Evolutionary conservation across 2,797 vertebrate genomes (phyloP).

Genomic region (Leptatherina wallacei): DNA sequence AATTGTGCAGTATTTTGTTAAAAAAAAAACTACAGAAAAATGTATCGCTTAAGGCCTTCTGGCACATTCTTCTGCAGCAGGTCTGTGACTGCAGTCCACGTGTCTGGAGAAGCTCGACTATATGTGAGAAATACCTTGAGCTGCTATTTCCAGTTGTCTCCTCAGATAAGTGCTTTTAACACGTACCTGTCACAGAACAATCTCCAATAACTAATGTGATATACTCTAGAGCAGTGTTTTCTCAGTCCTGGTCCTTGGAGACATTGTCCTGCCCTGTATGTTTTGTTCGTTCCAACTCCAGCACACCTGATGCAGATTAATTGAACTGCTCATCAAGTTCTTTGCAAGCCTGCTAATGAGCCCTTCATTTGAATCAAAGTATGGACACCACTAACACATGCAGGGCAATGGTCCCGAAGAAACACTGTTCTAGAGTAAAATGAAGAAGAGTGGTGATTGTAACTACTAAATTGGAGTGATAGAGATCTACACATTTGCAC

Average conservation of each 20-base stretch:
- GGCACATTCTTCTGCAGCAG: not conserved
- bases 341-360: too few species aligned
- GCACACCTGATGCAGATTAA: too few species aligned
- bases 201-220: not conserved
- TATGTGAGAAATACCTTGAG: constrained; percentile 67
- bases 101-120: constrained; percentile 46
- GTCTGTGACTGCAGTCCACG: constrained; percentile 17
- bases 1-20: constrained; percentile 2
- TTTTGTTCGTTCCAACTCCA: too few species aligned
- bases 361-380: too few species aligned
- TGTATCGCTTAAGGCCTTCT: not conserved
- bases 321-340: too few species aligned
- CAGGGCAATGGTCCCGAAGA: too few species aligned
- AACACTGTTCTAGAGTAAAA: not conserved
- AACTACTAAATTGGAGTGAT: not conserved
- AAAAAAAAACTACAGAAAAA: not conserved
- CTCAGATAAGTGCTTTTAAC: constrained; percentile 43
- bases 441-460: not conserved
- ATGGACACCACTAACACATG: too few species aligned
- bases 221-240: too few species aligned
- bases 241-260: too few species aligned
- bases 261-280: too few species aligned
- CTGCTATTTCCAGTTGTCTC: constrained; percentile 51
- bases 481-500: not conserved
- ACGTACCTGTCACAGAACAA: constrained; percentile 42